These are phyloP conservation scores for Phylloscopus collybita DNA, from an alignment of 2,797 vertebrate genomes.

Conservation along the genomic window DNA sequence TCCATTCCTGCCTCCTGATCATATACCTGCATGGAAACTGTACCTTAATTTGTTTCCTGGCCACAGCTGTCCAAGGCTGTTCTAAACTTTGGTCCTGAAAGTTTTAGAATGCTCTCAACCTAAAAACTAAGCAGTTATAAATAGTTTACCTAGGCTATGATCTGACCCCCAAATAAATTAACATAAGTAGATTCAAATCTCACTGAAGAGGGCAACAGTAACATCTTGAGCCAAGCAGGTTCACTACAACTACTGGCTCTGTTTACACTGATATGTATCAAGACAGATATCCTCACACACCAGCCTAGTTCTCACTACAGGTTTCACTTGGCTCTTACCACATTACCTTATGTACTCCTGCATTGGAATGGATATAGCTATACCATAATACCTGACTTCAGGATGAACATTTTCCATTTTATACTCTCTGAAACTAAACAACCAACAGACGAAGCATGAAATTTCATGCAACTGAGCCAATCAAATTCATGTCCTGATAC, in stretches of 20 bases:
- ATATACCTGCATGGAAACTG: not conserved
- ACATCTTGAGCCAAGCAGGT: not conserved
- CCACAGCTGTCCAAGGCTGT: not conserved
- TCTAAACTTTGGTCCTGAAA: not conserved
- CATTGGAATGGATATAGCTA: not conserved
- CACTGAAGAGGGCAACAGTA: not conserved
- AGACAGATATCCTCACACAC: not conserved
- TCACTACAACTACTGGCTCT: not conserved
- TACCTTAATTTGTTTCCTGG: not conserved
- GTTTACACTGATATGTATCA: not conserved
- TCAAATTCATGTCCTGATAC: not conserved
- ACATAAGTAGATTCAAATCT: not conserved
- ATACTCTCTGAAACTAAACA: not conserved
- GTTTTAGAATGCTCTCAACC: not conserved
- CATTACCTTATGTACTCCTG: not conserved
- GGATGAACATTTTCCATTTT: not conserved
- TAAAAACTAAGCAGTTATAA: not conserved
- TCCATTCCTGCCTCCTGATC: not conserved
- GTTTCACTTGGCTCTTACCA: not conserved
- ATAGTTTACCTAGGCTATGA: not conserved
- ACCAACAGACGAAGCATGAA: not conserved
- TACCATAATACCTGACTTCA: not conserved
- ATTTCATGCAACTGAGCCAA: not conserved
- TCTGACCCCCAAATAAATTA: not conserved
- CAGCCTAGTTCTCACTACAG: not conserved